phyloP scores from a whole-genome alignment of 2,888 invertebrate genomes.

The Cacoxenus indagator region DNA sequence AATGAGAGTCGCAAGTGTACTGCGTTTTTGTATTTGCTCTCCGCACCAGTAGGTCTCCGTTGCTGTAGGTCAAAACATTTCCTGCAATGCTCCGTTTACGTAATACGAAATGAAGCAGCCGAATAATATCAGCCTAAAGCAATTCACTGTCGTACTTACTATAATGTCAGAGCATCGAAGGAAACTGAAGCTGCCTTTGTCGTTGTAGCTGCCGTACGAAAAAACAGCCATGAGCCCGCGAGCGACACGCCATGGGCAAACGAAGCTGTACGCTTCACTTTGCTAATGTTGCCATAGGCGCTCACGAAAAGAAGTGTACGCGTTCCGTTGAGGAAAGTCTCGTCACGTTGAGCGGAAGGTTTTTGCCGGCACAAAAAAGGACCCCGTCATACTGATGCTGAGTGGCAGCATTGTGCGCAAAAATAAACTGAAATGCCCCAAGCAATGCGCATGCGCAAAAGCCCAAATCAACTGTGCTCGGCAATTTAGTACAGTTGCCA shows the following conservation, averaged over 20 bases:
- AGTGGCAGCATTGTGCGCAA: conserved; percentile 4
- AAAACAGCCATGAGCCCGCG: conserved; percentile 37
- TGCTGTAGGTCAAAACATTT: conserved; percentile 2
- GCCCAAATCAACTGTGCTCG: neutral
- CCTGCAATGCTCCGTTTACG: neutral
- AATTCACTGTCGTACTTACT: conserved; percentile 6
- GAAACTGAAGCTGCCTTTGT: conserved; percentile 35
- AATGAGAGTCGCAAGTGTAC: neutral
- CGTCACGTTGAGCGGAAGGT: neutral
- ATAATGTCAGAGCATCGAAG: conserved; percentile 37
- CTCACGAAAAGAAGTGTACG: conserved; percentile 4
- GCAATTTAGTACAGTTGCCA: neutral
- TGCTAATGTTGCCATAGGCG: conserved; percentile 58
- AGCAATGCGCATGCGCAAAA: conserved; percentile 56
- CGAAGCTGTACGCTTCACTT: conserved; percentile 54
- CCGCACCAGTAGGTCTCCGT: neutral
- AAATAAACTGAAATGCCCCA: conserved; percentile 41
- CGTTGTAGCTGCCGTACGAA: conserved; percentile 55
- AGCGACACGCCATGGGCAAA: neutral
- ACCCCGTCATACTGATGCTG: conserved; percentile 8
- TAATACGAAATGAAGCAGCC: conserved; percentile 17
- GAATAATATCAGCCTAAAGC: neutral
- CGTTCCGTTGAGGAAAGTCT: neutral
- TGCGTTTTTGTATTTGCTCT: neutral
- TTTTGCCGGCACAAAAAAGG: conserved; percentile 11